Percentiles rank a stretch among this genome's conserved stretches.
Evolutionary conservation across 2,888 invertebrate genomes (phyloP).

Genomic region (Melolontha melolontha): DNA sequence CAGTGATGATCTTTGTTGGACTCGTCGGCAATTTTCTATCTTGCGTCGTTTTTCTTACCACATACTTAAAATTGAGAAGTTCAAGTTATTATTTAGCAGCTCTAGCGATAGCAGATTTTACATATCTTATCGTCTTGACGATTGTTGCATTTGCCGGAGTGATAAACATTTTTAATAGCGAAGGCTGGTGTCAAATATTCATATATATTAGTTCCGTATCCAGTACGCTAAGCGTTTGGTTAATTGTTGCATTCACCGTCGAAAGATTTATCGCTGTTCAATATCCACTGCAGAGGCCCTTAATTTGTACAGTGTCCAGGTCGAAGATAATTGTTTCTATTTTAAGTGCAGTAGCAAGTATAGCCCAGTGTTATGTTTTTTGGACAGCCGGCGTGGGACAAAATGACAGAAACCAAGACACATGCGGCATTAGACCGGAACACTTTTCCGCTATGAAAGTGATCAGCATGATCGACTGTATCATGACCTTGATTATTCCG

Average conservation of each 20-base stretch:
- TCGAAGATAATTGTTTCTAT: constrained; percentile 69
- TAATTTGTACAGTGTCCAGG: constrained; percentile 72
- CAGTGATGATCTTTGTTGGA: constrained; percentile 71
- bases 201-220: constrained; percentile 63
- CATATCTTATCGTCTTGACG: constrained; percentile 69
- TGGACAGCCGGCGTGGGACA: constrained; percentile 61
- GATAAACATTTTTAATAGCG: constrained; percentile 67
- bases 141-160: constrained; percentile 68
- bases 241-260: constrained; percentile 77
- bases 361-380: constrained; percentile 60
- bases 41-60: constrained; percentile 72
- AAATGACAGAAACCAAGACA: constrained; percentile 52
- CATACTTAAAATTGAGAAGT: constrained; percentile 71
- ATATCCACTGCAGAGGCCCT: constrained; percentile 71
- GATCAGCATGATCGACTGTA: constrained; percentile 72
- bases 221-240: constrained; percentile 76
- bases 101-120: constrained; percentile 72
- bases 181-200: constrained; percentile 69
- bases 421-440: constrained; percentile 68
- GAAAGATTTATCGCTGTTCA: constrained; percentile 78
- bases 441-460: constrained; percentile 68
- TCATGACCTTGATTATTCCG: constrained; percentile 73
- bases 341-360: constrained; percentile 64
- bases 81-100: constrained; percentile 75
- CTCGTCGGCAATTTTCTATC: constrained; percentile 72